A percentile compares a stretch with the other conserved stretches of the same genome.
Evolutionary conservation across 2,113 vertebrate genomes (phyloP).

Genomic region (Urocitellus parryii): DNA sequence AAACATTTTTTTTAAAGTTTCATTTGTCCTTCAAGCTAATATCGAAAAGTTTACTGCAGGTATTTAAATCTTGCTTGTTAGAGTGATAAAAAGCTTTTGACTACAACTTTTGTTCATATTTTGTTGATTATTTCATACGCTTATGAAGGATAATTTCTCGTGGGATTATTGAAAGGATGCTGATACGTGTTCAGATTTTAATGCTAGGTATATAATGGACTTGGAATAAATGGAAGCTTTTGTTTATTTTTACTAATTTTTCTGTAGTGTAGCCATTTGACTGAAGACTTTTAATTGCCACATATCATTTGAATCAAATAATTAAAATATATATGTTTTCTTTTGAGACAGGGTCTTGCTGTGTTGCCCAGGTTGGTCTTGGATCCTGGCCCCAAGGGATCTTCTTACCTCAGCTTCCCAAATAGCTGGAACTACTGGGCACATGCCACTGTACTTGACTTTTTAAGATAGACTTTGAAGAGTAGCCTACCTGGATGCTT

Average conservation of each 20-base stretch:
- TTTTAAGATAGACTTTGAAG: conserved; percentile 5
- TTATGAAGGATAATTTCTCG: background rate
- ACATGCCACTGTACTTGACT: background rate
- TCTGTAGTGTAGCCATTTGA: background rate
- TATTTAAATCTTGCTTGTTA: background rate
- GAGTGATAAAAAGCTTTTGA: background rate
- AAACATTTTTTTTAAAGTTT: no score
- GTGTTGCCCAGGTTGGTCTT: background rate
- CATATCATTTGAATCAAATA: background rate
- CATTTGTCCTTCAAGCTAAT: background rate
- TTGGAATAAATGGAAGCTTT: background rate
- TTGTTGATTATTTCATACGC: background rate
- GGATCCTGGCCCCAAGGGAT: background rate
- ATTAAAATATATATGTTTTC: background rate
- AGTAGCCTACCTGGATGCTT: background rate
- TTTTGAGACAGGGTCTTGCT: background rate
- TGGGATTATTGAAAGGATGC: background rate
- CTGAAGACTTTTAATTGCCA: conserved; percentile 17
- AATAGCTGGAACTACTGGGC: background rate
- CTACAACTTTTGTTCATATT: conserved; percentile 14
- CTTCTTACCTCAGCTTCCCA: background rate
- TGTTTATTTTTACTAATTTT: background rate
- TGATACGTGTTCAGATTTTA: background rate
- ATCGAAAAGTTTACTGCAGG: background rate
- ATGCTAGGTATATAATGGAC: background rate